phyloP scores from a whole-genome alignment of 2,113 vertebrate genomes.

The Benitochromis conjunctus region DNA sequence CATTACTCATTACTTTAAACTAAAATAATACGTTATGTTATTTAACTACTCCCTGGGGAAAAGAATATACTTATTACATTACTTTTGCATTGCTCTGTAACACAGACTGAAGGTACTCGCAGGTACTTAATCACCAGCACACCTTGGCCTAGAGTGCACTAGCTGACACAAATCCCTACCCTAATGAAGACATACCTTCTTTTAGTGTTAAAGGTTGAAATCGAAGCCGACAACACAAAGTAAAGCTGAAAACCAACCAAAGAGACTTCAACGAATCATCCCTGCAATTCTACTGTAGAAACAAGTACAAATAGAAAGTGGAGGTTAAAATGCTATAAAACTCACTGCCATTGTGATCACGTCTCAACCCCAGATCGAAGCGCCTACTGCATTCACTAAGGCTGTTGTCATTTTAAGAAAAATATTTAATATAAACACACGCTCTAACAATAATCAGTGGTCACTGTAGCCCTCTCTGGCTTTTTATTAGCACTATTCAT shows the following conservation, averaged over 20 bases:
- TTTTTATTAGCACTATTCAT: neutral
- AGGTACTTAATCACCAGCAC: neutral
- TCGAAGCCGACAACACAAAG: neutral
- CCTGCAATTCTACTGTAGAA: neutral
- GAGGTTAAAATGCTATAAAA: neutral
- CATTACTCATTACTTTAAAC: neutral
- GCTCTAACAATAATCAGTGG: neutral
- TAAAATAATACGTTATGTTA: rapidly evolving
- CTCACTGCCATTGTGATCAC: no score
- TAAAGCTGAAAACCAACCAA: neutral
- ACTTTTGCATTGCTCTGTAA: neutral
- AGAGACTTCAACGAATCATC: neutral
- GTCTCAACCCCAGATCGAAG: no score
- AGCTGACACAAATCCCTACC: neutral
- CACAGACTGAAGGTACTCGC: neutral
- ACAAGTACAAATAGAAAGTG: neutral
- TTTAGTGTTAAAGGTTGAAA: neutral
- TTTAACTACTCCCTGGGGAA: neutral
- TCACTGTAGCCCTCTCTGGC: neutral
- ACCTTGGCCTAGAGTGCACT: neutral
- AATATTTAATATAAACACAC: neutral
- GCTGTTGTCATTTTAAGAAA: neutral
- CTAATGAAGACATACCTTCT: neutral
- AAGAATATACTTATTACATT: neutral
- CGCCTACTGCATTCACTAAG: neutral